Percentiles rank a stretch among this genome's conserved stretches.
These are phyloP conservation scores for Oreochromis grahami DNA, from an alignment of 2,797 vertebrate species.

Conservation along the genomic window DNA sequence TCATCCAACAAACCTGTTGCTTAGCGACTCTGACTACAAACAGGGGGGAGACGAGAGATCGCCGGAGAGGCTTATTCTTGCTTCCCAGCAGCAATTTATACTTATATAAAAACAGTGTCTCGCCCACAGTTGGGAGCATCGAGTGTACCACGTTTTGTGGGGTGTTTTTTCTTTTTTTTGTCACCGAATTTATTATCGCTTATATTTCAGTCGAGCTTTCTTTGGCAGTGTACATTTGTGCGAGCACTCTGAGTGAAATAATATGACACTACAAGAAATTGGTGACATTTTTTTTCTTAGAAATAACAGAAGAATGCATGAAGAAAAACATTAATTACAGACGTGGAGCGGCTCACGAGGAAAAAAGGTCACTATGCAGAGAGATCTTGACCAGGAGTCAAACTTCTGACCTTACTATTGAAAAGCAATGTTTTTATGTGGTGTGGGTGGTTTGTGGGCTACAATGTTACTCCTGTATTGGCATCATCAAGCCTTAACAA, in stretches of 20 bases:
- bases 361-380: neutral
- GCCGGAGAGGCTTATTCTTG: constrained; percentile 1
- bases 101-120: constrained; percentile 14
- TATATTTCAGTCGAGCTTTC: neutral
- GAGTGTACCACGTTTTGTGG: neutral
- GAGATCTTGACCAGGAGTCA: neutral
- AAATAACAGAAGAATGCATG: neutral
- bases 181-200: constrained; percentile 1
- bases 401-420: neutral
- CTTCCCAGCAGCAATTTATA: constrained; percentile 20
- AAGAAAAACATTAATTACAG: neutral
- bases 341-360: neutral
- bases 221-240: neutral
- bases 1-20: constrained; percentile 68
- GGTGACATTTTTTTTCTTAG: neutral
- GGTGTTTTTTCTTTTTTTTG: neutral
- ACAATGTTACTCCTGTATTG: neutral
- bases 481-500: neutral
- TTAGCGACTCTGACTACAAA: constrained; percentile 66
- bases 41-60: neutral
- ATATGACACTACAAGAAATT: neutral
- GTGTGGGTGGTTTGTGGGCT: neutral
- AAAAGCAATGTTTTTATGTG: neutral
- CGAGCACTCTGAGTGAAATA: neutral
- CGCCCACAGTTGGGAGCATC: neutral